Conservation (phyloP, 1,140 invertebrate species). For the Zophobas morio region DNA sequence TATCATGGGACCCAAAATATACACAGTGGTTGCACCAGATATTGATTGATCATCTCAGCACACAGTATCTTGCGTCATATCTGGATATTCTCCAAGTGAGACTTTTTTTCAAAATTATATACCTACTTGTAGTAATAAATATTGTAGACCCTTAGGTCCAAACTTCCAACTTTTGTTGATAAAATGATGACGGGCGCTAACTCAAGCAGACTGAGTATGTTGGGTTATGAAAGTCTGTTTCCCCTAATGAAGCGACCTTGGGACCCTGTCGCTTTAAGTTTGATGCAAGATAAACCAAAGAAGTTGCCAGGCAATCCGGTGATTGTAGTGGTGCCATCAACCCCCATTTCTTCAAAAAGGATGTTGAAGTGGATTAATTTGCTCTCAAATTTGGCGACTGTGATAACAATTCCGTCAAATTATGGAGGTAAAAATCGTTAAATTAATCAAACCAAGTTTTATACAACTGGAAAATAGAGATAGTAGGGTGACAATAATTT, state of each 20-base stretch:
- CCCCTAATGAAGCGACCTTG: conserved; percentile 82
- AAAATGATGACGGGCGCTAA: conserved; percentile 77
- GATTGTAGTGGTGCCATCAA: conserved; percentile 78
- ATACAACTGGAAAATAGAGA: too few relatives aligned
- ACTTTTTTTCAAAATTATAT: conserved; percentile 44
- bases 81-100: conserved; percentile 80
- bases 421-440: conserved; percentile 51
- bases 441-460: too few relatives aligned
- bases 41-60: conserved; percentile 80
- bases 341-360: conserved; percentile 72
- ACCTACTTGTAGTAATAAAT: too few relatives aligned
- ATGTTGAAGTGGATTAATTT: conserved; percentile 80
- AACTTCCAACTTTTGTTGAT: conserved; percentile 84
- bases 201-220: conserved; percentile 66
- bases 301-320: conserved; percentile 83
- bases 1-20: conserved; percentile 80
- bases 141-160: conserved; percentile 79
- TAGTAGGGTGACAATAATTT: conserved; percentile 51
- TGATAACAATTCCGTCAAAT: conserved; percentile 76
- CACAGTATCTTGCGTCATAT: conserved; percentile 81
- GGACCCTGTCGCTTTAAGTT: conserved; percentile 76
- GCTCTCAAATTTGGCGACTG: conserved; percentile 78
- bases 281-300: conserved; percentile 67
- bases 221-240: conserved; percentile 72
- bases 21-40: conserved; percentile 86